A percentile compares a stretch with the other conserved stretches of the same genome.
Conservation (phyloP, 2,888 invertebrate genomes). For the Drosophila eohydei region DNA sequence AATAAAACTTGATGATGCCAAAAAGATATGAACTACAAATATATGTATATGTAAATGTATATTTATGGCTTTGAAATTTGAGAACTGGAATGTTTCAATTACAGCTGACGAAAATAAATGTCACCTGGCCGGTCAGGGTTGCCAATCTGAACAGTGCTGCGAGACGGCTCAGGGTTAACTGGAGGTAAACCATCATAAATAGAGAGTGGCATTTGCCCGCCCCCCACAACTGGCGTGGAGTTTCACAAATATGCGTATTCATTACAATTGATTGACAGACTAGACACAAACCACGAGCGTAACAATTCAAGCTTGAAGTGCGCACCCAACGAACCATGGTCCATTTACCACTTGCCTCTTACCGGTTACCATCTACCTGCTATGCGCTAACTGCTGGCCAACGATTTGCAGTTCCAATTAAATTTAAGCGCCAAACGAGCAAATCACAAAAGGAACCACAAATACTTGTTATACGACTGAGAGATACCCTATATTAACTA, state of each 20-base stretch:
- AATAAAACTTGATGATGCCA: not conserved
- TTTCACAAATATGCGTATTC: conserved; percentile 72
- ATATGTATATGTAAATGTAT: not conserved
- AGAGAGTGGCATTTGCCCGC: conserved; percentile 7
- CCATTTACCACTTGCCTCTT: conserved; percentile 62
- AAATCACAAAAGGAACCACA: conserved; percentile 24
- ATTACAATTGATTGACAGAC: conserved; percentile 78
- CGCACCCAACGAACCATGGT: conserved; percentile 74
- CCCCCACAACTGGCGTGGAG: conserved; percentile 22
- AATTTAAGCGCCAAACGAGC: conserved; percentile 44
- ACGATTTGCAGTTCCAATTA: conserved; percentile 66
- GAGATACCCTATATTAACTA: conserved; percentile 4
- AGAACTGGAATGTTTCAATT: conserved; percentile 18
- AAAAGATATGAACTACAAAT: not conserved
- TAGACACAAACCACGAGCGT: conserved; percentile 53
- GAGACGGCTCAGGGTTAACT: conserved; percentile 75
- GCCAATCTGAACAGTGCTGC: conserved; percentile 36
- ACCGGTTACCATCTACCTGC: conserved; percentile 39
- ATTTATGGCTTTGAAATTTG: conserved; percentile 7
- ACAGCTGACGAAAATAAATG: conserved; percentile 23
- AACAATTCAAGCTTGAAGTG: conserved; percentile 75
- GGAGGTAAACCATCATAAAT: conserved; percentile 40
- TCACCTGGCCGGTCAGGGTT: conserved; percentile 65
- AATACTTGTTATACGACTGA: not conserved
- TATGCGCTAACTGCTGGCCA: conserved; percentile 39